Base-by-base conservation (phyloP, 2,113 vertebrate genomes). In the Pithys albifrons region DNA sequence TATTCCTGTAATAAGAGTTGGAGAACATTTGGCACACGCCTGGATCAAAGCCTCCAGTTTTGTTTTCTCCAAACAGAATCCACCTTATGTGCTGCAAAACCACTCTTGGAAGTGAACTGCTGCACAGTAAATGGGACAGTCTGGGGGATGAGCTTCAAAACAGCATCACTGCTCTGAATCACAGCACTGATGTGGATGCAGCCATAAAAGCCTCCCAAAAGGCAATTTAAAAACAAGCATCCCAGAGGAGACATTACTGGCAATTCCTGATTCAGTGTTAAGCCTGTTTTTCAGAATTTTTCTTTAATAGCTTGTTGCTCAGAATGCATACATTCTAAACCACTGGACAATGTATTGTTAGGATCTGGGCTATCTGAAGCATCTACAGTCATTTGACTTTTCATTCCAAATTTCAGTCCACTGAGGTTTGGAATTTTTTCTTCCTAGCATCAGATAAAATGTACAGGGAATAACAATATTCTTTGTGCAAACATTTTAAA, bases 171-270 rank as follows among this genome's bases (percentile, higher is more conserved):
- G 52, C 69, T 88, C 80, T 93, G 92, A 93, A 92, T 95, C 91
- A 78, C 76, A 75, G 89, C 57, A 25, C 61, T 91, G 86, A 74
- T 94, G 83, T 64, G 91, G 92, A 92, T 81, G 89, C 43, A 93
- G 83, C 54, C 86, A 61, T 95, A 96, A 96, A 97, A 96, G 86
- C 94, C 61, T 95, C 95, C 95, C 96, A 92, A 95, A 95, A 91
- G 94, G 65, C 95, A 95, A 93, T 97, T 95, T 96, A 78, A 97
- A 96, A 95, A 95, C 84, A 95, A 91, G 86, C 73, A 89, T 97
- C 96, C 94, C 96, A 78, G 80, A 87, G 95, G 95, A 96, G 92
- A 94, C 83, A 94, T 96, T 96, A 96, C 45, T 75, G 70, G 77
- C 90, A 93, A 74, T 95, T 96, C 92, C 83, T 96, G 91, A 90